Evolutionary conservation across 2,797 vertebrate species (phyloP), one percentile per base, ranked within the genome.

Genomic region (Trachops cirrhosus): DNA sequence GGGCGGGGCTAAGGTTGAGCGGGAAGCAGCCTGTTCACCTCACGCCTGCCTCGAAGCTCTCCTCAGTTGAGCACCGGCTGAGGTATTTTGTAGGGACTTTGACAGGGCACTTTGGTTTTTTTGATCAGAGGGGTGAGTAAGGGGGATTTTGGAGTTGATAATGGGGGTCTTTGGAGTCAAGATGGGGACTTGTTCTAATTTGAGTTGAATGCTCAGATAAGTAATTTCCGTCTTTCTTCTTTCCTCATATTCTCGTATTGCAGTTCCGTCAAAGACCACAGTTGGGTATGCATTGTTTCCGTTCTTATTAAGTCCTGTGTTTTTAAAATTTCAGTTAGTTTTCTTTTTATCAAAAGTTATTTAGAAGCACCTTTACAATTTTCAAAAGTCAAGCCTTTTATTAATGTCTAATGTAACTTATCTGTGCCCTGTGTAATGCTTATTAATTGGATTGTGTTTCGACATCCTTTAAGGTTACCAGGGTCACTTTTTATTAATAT

Each of bases 281-380:
- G 68, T 59, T 89, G 4, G 10, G 34, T 89, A 86, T 44, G 50
- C 67, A 92, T 54, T 86, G 8, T 50, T 94, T 79, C 73, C 0
- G 3, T 80, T 68, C 21, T 59, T 50, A 24, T 82, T 87, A 87
- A 26, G 19, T 71, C 75, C 29, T 57, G 52, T 64, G 62, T 84
- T 82, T 89, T 92, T 41, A 50, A 44, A 59, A 44, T 89, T 89
- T 62, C 34, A 39, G 37, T 57, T 57, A 48, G 37, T 91, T 91
- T 87, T 91, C 24, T 75, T 74, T 92, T 75, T 73, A 94, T 29
- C 50, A 82, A 39, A 26, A 84, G 67, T 85, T 92, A 77, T 14
- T 79, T 68, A 37, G 24, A 70, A 44, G 14, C 34, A 21, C 9
- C 7, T 64, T 89, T 86, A 37, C 24, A 62, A 32, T 77, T 70